A percentile compares a stretch with the other conserved stretches of the same genome.
phyloP scores from a whole-genome alignment of 2,113 vertebrate genomes.

The Lota lota region DNA sequence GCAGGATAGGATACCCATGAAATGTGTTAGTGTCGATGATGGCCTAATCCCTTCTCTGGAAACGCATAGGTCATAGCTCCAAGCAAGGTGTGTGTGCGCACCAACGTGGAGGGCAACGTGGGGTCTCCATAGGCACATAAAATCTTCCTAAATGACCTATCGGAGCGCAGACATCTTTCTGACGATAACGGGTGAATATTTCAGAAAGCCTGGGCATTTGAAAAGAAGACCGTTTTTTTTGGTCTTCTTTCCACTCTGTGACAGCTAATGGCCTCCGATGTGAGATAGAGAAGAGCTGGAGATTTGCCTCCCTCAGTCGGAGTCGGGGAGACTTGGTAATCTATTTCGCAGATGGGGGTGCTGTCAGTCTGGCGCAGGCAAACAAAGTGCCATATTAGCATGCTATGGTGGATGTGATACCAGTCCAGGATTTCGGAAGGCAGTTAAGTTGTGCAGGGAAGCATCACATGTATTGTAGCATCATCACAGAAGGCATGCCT shows the following conservation, averaged over 20 bases:
- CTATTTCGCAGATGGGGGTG: conserved; percentile 7
- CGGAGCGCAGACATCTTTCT: conserved; percentile 29
- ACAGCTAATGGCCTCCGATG: conserved; percentile 28
- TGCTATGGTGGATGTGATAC: neutral
- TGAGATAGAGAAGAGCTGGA: conserved; percentile 17
- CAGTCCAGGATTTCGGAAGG: conserved; percentile 3
- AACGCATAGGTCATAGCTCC: too few relatives aligned
- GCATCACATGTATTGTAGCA: neutral
- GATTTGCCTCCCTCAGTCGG: conserved; percentile 17
- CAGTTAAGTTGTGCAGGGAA: neutral
- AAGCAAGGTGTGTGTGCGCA: too few relatives aligned
- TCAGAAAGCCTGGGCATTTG: conserved; percentile 49
- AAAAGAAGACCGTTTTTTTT: conserved; percentile 31
- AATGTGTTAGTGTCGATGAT: too few relatives aligned
- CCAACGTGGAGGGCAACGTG: too few relatives aligned
- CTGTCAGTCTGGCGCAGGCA: conserved; percentile 15
- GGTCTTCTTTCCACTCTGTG: conserved; percentile 8
- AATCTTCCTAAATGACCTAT: neutral
- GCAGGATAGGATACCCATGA: too few relatives aligned
- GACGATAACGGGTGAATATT: conserved; percentile 62
- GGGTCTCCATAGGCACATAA: too few relatives aligned
- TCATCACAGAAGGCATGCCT: too few relatives aligned
- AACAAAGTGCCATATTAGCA: conserved; percentile 20
- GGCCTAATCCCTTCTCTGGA: too few relatives aligned
- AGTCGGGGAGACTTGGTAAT: conserved; percentile 15